Evolutionary conservation across 2,888 invertebrate genomes (phyloP).

Genomic region (Pseudococcus viburni): DNA sequence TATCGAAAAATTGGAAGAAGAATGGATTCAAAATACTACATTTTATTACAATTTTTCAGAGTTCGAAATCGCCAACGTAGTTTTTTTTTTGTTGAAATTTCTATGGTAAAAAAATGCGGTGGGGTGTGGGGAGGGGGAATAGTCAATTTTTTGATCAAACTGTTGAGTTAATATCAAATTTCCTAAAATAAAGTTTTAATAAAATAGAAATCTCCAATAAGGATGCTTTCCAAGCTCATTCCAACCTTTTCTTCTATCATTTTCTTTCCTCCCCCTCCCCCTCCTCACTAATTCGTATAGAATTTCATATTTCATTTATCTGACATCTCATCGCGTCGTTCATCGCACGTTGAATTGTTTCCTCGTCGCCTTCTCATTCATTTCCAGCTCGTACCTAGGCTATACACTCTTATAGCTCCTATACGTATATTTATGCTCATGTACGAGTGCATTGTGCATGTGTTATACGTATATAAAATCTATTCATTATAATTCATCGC

Average conservation of each 20-base stretch:
- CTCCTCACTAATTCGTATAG: background rate
- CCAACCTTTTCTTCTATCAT: background rate
- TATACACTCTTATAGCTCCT: no score
- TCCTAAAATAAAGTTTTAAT: no score
- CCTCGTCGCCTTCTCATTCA: background rate
- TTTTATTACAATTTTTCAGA: no score
- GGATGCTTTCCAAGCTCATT: background rate
- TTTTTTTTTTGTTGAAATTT: no score
- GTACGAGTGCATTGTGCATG: background rate
- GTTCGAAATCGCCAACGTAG: no score
- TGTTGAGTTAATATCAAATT: no score
- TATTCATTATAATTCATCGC: conserved; percentile 36
- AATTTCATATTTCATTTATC: background rate
- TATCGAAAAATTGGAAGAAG: no score
- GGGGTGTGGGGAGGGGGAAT: no score
- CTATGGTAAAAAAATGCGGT: no score
- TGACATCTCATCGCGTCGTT: background rate
- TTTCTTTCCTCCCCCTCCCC: background rate
- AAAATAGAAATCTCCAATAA: no score
- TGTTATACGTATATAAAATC: background rate
- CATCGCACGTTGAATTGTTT: background rate
- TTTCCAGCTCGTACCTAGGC: background rate
- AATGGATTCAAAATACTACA: no score
- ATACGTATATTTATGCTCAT: background rate
- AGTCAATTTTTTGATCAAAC: no score